Base-by-base conservation (phyloP, 2,888 invertebrate genomes). In the Craniophora ligustri region DNA sequence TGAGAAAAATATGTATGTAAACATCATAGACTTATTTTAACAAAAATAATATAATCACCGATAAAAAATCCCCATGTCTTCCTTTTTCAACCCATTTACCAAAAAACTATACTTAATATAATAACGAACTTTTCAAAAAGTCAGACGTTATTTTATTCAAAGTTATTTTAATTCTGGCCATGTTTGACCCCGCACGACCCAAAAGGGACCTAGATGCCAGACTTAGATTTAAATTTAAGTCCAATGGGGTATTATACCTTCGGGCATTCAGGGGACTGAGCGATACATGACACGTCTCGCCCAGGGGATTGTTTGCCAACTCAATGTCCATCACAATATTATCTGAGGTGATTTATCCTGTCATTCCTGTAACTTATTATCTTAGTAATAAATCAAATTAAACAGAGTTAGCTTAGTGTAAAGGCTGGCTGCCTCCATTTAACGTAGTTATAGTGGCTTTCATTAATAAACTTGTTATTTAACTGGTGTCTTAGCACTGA, bases 221-320 rank as follows among this genome's bases (percentile, higher is more conserved):
- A 13, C 28, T 10, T 36, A 11, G 3, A 14, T 44, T 26, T 47
- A 14, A 19, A 59, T 38, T 39, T 59, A 53, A 42, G 41, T 39
- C 46, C 28, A 13, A 13, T 34, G n/a, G 41, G 34, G 50, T 45
- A 35, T 66, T 31, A 53, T 23, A 1, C 21, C 38, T 40, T 47
- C 7, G 21, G 41, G 38, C 26, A 23, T 45, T 13, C 1, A 10
- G 44, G 6, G 18, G n/a, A 10, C 51, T 53, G 53, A 53, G 53
- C 15, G 26, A 47, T 34, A 23, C 47, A 13, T 32, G 35, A 35
- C 46, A 67, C 54, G 54, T 53, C 18, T 10, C 30, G 18, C 35
- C 53, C 47, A 44, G 15, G 36, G 35, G 47, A 47, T 60, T 67
- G 44, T 14, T n/a, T 34, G 7, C 38, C 31, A 51, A 59, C 53